A percentile compares a stretch with the other conserved stretches of the same genome.
These are phyloP conservation scores for Coecobrya sp. DNA, from an alignment of 2,888 invertebrate genomes.

Conservation along the genomic window DNA sequence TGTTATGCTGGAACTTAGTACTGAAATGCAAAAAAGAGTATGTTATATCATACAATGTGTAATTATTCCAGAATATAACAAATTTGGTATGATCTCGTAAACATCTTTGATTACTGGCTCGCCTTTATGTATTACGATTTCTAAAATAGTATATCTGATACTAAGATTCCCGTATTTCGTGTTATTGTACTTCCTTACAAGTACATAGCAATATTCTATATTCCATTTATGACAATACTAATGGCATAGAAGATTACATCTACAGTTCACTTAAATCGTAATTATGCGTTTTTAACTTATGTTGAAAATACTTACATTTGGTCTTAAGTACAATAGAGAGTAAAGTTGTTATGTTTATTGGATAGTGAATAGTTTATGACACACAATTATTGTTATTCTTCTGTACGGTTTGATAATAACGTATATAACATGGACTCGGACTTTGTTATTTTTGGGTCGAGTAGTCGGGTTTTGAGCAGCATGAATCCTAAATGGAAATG, in stretches of 20 bases:
- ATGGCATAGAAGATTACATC: conserved; percentile 53
- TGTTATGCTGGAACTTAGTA: no score
- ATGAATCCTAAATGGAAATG: conserved; percentile 64
- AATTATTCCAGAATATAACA: conserved; percentile 20
- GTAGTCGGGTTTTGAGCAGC: conserved; percentile 25
- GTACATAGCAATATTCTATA: conserved; percentile 58
- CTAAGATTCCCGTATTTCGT: not conserved
- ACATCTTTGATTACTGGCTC: not conserved
- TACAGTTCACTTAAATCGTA: conserved; percentile 12
- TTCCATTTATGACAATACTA: conserved; percentile 60
- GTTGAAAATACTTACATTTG: not conserved
- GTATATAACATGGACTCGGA: not conserved
- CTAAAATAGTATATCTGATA: not conserved
- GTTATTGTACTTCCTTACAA: conserved; percentile 45
- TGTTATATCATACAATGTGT: no score
- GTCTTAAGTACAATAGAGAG: not conserved
- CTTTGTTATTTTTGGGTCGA: conserved; percentile 19
- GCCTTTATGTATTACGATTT: not conserved
- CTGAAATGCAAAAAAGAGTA: no score
- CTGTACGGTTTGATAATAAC: not conserved
- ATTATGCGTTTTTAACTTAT: not conserved
- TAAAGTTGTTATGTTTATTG: conserved; percentile 41
- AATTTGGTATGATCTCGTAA: not conserved
- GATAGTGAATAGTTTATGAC: conserved; percentile 57
- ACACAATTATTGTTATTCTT: conserved; percentile 62